Conservation (phyloP, 2,797 vertebrate genomes). For the Sarcoramphus papa region DNA sequence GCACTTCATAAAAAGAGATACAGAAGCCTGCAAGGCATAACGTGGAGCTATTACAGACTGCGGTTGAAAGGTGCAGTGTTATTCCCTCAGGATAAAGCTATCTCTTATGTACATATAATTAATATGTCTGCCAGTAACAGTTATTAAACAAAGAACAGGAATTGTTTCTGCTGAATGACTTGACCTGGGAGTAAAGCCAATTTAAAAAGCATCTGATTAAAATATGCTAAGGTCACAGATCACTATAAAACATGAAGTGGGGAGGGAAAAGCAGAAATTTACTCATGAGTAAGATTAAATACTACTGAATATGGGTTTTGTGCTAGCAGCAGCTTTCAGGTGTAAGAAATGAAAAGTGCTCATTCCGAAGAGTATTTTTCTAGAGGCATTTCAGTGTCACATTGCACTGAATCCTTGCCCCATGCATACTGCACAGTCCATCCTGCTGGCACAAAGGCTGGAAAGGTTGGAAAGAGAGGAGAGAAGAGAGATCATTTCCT, state of each 20-base stretch:
- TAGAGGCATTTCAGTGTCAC: background rate
- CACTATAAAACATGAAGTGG: constrained; percentile 18
- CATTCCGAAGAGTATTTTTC: background rate
- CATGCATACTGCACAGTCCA: rapidly evolving
- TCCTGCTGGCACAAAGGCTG: background rate
- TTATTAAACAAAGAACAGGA: constrained; percentile 56
- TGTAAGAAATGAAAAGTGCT: background rate
- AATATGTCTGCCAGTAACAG: constrained; percentile 64
- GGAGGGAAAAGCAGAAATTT: constrained; percentile 19
- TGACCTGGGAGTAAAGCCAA: constrained; percentile 63
- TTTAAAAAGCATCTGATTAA: constrained; percentile 62
- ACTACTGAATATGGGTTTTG: background rate
- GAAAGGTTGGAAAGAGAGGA: background rate
- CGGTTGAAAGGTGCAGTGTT: constrained; percentile 17
- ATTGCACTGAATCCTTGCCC: background rate
- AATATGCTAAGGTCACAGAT: constrained; percentile 51
- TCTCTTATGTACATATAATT: constrained; percentile 67
- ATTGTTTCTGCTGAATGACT: constrained; percentile 56
- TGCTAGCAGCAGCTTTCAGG: background rate
- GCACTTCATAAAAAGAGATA: background rate
- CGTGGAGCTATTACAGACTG: background rate
- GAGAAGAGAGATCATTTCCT: background rate
- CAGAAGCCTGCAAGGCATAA: background rate
- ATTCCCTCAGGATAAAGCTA: background rate
- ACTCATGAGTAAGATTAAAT: constrained; percentile 12